Percentiles rank a stretch among this genome's conserved stretches.
Evolutionary conservation across 2,888 invertebrate species (phyloP).

Genomic region (Cylloceria caligata): DNA sequence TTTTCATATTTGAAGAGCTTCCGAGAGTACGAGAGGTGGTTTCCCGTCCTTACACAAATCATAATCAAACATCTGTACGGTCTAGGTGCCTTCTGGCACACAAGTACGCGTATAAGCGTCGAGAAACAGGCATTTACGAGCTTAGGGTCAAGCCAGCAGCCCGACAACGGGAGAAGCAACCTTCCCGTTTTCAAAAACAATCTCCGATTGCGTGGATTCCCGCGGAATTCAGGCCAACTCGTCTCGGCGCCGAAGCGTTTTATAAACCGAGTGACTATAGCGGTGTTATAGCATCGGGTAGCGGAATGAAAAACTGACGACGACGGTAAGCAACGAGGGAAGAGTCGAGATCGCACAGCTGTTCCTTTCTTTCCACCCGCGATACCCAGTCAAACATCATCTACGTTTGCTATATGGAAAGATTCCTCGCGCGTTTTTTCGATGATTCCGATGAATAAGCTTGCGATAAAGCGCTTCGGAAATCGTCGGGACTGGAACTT

Average conservation of each 20-base stretch:
- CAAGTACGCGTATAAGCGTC: not conserved
- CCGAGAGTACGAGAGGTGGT: not conserved
- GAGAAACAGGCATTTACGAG: not conserved
- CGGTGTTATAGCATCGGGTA: constrained; percentile 3
- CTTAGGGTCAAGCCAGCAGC: not conserved
- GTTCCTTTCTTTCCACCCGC: constrained; percentile 42
- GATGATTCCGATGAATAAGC: constrained; percentile 21
- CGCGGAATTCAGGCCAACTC: constrained; percentile 48
- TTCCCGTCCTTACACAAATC: not conserved
- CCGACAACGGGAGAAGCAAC: constrained; percentile 25
- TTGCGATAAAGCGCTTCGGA: not conserved
- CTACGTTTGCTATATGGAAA: not conserved
- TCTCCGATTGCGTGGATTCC: constrained; percentile 44
- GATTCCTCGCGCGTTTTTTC: not conserved
- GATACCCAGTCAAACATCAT: constrained; percentile 9
- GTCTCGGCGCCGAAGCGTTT: constrained; percentile 27
- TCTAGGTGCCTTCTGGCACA: not conserved
- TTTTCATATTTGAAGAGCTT: not conserved
- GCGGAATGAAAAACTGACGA: constrained; percentile 18
- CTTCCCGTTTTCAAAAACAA: constrained; percentile 39
- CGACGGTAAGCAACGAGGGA: constrained; percentile 24
- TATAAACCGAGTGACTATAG: constrained; percentile 5
- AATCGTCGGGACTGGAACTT: constrained; percentile 32
- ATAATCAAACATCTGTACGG: not conserved
- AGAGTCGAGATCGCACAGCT: constrained; percentile 40